These are phyloP conservation scores for Tuberolachnus salignus DNA, from an alignment of 2,888 invertebrate genomes.

Conservation along the genomic window DNA sequence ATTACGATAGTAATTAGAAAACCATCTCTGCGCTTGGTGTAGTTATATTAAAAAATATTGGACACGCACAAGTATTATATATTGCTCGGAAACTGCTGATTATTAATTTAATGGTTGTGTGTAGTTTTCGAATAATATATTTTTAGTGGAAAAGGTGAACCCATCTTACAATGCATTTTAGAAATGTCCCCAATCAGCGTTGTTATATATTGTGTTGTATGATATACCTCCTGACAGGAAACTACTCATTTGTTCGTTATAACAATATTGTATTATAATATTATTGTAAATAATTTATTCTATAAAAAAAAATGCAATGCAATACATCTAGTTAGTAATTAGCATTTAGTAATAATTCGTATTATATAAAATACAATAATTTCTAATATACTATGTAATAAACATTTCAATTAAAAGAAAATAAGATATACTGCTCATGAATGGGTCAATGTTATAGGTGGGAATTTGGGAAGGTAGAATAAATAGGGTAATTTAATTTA, in stretches of 20 bases:
- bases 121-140: not conserved
- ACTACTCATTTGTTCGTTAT: not conserved
- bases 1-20: too few relatives aligned
- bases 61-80: not conserved
- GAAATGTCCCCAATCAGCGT: constrained; percentile 18
- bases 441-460: too few relatives aligned
- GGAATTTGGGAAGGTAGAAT: too few relatives aligned
- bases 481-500: too few relatives aligned
- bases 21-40: too few relatives aligned
- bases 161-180: not conserved
- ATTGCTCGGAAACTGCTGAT: constrained; percentile 5
- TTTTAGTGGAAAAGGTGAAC: constrained; percentile 2
- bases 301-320: not conserved
- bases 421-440: too few relatives aligned
- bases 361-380: not conserved
- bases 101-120: not conserved
- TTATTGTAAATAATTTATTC: not conserved
- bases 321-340: not conserved
- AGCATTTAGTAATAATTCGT: not conserved
- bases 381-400: not conserved
- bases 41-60: too few relatives aligned
- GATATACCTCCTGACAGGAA: not conserved
- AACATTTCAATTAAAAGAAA: too few relatives aligned
- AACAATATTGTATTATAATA: not conserved
- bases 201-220: not conserved